Percentiles rank a stretch among this genome's conserved stretches.
These are phyloP conservation scores for Coregonus ussuriensis DNA, from an alignment of 2,797 vertebrate species.

Conservation along the genomic window DNA sequence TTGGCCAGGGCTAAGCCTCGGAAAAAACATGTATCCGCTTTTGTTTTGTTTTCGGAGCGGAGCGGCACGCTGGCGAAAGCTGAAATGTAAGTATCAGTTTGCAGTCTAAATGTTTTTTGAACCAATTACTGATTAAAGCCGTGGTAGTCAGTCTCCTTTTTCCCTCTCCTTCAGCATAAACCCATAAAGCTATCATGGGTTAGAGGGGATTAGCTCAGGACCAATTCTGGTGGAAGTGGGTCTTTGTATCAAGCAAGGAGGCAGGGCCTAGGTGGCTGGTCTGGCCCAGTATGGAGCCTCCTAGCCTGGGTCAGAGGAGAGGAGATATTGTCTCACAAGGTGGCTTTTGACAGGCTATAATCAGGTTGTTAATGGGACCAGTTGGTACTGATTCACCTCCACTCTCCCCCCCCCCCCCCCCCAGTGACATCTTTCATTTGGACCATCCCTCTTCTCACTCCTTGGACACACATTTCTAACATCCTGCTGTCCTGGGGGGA, in stretches of 20 bases:
- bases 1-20: conserved; percentile 56
- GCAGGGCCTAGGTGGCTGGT: conserved; percentile 5
- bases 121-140: conserved; percentile 10
- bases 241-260: conserved; percentile 27
- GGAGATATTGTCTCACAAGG: conserved; percentile 19
- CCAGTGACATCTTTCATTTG: too few species aligned
- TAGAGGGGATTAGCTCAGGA: conserved; percentile 62
- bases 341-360: conserved; percentile 17
- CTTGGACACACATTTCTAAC: conserved; percentile 31
- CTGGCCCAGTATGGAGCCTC: conserved; percentile 20
- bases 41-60: conserved; percentile 49
- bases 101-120: conserved; percentile 6
- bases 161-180: conserved; percentile 63
- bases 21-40: conserved; percentile 58
- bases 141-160: conserved; percentile 36
- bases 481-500: conserved; percentile 22
- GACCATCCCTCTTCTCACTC: not conserved
- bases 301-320: conserved; percentile 21
- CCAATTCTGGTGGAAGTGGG: conserved; percentile 48
- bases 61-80: not conserved
- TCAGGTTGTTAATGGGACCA: not conserved
- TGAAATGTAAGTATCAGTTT: conserved; percentile 1
- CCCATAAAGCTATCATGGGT: conserved; percentile 68
- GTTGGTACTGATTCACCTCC: not conserved
- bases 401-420: too few species aligned